phyloP scores from a whole-genome alignment of 2,888 invertebrate genomes.

The Crematogaster levior region DNA sequence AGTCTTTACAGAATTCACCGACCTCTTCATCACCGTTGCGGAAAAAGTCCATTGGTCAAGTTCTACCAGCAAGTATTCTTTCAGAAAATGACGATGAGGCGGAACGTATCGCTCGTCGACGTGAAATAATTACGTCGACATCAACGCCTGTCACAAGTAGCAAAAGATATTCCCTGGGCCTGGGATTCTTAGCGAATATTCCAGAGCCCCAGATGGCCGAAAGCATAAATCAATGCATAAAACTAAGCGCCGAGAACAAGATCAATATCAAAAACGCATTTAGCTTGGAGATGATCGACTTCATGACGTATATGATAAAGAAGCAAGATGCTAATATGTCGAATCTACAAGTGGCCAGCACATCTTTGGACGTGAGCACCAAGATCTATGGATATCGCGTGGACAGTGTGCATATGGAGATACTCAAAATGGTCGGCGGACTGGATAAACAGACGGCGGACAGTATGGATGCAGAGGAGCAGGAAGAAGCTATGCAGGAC shows the following conservation, averaged over 20 bases:
- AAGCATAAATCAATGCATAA: slow-evolving; percentile 79
- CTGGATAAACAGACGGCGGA: slow-evolving; percentile 86
- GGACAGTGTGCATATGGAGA: slow-evolving; percentile 93
- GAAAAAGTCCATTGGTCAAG: slow-evolving; percentile 59
- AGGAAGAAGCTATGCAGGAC: slow-evolving; percentile 57
- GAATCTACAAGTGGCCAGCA: slow-evolving; percentile 92
- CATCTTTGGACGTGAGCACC: slow-evolving; percentile 94
- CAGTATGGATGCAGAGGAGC: slow-evolving; percentile 49
- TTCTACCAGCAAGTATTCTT: neutral
- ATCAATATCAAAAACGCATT: slow-evolving; percentile 96
- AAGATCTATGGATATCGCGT: slow-evolving; percentile 96
- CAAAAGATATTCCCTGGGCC: slow-evolving; percentile 75
- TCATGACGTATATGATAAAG: slow-evolving; percentile 91
- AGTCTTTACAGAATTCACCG: neutral
- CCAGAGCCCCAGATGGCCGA: slow-evolving; percentile 75
- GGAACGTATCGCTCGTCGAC: slow-evolving; percentile 75
- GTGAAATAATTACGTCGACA: slow-evolving; percentile 37
- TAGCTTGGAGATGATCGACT: slow-evolving; percentile 94
- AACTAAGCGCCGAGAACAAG: slow-evolving; percentile 87
- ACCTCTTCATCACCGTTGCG: slow-evolving; percentile 57
- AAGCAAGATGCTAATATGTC: slow-evolving; percentile 91
- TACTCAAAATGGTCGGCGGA: slow-evolving; percentile 92
- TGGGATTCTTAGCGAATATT: slow-evolving; percentile 72
- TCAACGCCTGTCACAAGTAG: neutral
- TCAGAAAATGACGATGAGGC: slow-evolving; percentile 80